phyloP scores from a whole-genome alignment of 2,797 vertebrate species.

The Lycodopsis pacificus region DNA sequence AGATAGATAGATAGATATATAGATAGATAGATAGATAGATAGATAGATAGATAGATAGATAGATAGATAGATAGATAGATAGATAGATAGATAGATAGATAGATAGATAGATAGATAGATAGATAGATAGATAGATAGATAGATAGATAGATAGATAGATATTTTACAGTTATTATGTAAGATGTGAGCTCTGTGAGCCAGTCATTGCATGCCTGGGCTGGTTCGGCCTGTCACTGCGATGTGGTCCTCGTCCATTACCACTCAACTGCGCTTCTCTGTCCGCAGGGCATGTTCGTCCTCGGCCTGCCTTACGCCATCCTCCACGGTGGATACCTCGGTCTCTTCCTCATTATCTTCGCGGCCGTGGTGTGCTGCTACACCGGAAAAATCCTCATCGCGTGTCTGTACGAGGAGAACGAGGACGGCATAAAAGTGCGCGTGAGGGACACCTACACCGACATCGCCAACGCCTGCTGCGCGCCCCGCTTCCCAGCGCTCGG shows the following conservation, averaged over 20 bases:
- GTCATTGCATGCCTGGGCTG: slow-evolving; percentile 34
- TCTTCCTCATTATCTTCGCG: slow-evolving; percentile 96
- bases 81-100: not conserved
- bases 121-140: not conserved
- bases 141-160: not conserved
- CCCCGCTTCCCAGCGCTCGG: slow-evolving; percentile 92
- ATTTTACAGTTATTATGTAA: slow-evolving; percentile 50
- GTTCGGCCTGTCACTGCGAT: slow-evolving; percentile 72
- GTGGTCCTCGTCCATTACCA: slow-evolving; percentile 64
- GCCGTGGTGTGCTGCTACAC: slow-evolving; percentile 98
- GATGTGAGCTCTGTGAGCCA: slow-evolving; percentile 25
- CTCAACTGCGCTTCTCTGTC: slow-evolving; percentile 72
- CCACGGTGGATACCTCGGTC: slow-evolving; percentile 95
- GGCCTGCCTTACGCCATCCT: slow-evolving; percentile 97
- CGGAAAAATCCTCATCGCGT: slow-evolving; percentile 95
- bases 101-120: not conserved
- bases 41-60: not conserved
- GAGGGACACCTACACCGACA: slow-evolving; percentile 95
- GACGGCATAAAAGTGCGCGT: slow-evolving; percentile 93
- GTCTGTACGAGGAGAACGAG: slow-evolving; percentile 96
- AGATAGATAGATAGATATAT: too few relatives aligned
- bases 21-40: not conserved
- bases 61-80: too few relatives aligned
- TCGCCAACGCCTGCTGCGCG: slow-evolving; percentile 94
- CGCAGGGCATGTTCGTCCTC: slow-evolving; percentile 98